Evolutionary conservation across 2,888 invertebrate species (phyloP), one percentile per base, ranked within the genome.

Genomic region (Acanthacorydalis orientalis): DNA sequence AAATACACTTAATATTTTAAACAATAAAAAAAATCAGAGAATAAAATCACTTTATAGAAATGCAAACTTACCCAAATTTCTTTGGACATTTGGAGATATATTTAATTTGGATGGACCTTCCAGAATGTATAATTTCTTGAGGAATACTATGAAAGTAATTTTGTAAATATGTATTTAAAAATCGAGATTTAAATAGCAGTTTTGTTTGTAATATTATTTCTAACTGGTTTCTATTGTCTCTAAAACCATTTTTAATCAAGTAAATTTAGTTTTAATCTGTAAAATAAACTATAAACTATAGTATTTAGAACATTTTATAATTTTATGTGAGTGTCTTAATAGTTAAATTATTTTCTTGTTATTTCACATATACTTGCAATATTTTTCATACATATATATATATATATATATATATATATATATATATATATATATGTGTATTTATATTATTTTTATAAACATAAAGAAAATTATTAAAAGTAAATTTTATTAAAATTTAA

Each of bases 61-160:
- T 31, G 31, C 10, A 35, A 33, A 58, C 61, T 64, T 57, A 64
- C 63, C 63, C 55, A 64, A 57, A 55, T 64, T 59, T 53, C 62
- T 53, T 55, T 60, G 62, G 44, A 61, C 62, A 54, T 60, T 64
- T 44, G 62, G 63, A 50, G 62, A 62, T 31, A 61, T 60, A 39
- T 57, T 62, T 52, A 56, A 54, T 49, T 54, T 52, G 51, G 54
- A 55, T 46, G 51, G 51, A 49, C 53, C 49, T 48, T 53, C 52
- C 47, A 47, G 47, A 47, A 47, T 47, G 47, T 47, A 47, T 31
- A 46, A n/a, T 11, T 46, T 46, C 11, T 46, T 46, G 23, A 23
- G 37, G 14, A 44, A 35, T 9, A 37, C 9, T 14, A 37, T 14
- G 37, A 37, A 37, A 37, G 16, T 42, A 31, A 42, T 31, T 42